Base-by-base conservation (phyloP, 2,113 vertebrate species). In the Saimiri boliviensis region DNA sequence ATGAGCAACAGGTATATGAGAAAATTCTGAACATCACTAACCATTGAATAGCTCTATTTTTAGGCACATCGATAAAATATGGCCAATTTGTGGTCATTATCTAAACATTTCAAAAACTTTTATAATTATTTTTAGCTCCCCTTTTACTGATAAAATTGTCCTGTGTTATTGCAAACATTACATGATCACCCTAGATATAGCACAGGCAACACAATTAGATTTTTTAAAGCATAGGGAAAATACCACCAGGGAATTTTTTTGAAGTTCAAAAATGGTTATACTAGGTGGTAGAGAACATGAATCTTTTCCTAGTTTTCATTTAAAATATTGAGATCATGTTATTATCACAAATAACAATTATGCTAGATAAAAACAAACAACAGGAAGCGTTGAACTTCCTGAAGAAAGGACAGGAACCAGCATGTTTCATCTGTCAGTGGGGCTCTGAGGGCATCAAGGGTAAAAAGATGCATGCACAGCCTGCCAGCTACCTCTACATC, bases 401-500 rank as follows among this genome's bases (percentile, higher is more conserved):
- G 49, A 49, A 79, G n/a, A 60, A 84, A 86, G 27, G 12, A 3
- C 13, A 25, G 37, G 63, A 87, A 6, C 3, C 21, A 47, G 4
- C 8, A 19, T 25, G 42, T 27, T 80, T 76, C 45, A 1, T 71
- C 49, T 56, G 30, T 20, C 74, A 13, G 13, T 17, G 8, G 32
- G 47, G 17, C 42, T 52, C 21, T 32, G 40, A 76, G 49, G 68
- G 58, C 52, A 86, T 52, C 58, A 30, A 54, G 89, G 81, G 73
- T 17, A 6, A 94, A 5, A 94, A 74, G n/a, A 76, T 68, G 56
- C 45, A 0, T 0, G n/a, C 5, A 0, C 14, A 19, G n/a, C 0
- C 1, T 2, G 35, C 73, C 96, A 76, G 90, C 90, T 98, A 86
- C n/a, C 47, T 47, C 77, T 35, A 2, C 85, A 84, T 89, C 37